A percentile compares a stretch with the other conserved stretches of the same genome.
These are phyloP conservation scores for Dallia pectoralis DNA, from an alignment of 2,797 vertebrate species.

Conservation along the genomic window DNA sequence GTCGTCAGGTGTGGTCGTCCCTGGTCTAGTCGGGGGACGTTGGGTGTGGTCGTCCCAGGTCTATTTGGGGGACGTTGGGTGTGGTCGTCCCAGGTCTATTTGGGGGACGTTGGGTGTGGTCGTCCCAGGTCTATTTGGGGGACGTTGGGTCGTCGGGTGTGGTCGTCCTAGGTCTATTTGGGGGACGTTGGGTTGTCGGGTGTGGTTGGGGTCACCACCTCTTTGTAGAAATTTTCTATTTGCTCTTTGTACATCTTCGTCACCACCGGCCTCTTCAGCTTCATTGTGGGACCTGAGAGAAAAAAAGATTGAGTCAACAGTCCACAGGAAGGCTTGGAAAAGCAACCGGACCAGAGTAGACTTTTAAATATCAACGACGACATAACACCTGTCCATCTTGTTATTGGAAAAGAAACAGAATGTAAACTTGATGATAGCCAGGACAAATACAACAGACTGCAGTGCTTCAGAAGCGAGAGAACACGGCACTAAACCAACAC, in stretches of 20 bases:
- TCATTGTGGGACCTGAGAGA: constrained; percentile 86
- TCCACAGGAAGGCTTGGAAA: background rate
- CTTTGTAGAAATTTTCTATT: constrained; percentile 83
- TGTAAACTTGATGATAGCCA: background rate
- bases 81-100: too few species aligned
- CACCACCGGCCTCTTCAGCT: constrained; percentile 83
- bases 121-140: constrained; percentile 62
- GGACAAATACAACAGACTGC: background rate
- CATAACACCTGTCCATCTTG: background rate
- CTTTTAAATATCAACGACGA: background rate
- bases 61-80: constrained; percentile 67
- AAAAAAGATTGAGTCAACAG: background rate
- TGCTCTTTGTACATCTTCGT: constrained; percentile 83
- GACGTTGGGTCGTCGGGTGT: constrained; percentile 72
- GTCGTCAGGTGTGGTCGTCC: constrained; percentile 73
- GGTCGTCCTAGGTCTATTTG: constrained; percentile 54
- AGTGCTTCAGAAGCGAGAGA: background rate
- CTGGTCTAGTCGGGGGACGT: constrained; percentile 64
- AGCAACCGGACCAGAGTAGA: background rate
- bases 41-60: too few species aligned
- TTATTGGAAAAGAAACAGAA: background rate
- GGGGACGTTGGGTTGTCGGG: constrained; percentile 69
- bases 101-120: constrained; percentile 63
- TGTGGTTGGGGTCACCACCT: constrained; percentile 70
- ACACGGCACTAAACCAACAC: background rate